Conservation (phyloP, 2,888 invertebrate species). For the Drosophila conformis region DNA sequence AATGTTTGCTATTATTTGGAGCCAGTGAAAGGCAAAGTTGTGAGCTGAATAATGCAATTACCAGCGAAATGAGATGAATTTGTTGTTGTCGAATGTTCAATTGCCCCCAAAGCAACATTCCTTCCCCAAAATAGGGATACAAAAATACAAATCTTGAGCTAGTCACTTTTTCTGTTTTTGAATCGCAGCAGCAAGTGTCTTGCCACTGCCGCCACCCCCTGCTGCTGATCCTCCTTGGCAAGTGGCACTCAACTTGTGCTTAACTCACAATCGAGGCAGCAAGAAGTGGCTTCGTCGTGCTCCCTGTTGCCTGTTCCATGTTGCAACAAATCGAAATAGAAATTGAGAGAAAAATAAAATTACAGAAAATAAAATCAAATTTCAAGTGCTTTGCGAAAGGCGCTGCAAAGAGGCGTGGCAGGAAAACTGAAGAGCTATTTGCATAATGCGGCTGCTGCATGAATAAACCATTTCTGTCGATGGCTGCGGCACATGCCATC, state of each 20-base stretch:
- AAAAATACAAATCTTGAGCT: slow-evolving; percentile 22
- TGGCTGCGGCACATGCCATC: slow-evolving; percentile 26
- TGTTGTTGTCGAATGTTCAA: slow-evolving; percentile 38
- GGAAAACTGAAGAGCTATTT: slow-evolving; percentile 62
- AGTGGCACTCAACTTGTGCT: slow-evolving; percentile 71
- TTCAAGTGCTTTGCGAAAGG: slow-evolving; percentile 67
- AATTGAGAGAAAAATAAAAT: slow-evolving; percentile 44
- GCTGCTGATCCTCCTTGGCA: slow-evolving; percentile 9
- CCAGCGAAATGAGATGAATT: slow-evolving; percentile 48
- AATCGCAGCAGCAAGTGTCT: background rate
- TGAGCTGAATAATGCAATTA: slow-evolving; percentile 56
- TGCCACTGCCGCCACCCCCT: too few species aligned
- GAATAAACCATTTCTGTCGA: slow-evolving; percentile 74
- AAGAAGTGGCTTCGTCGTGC: slow-evolving; percentile 46
- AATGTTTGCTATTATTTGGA: slow-evolving; percentile 22
- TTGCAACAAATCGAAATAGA: slow-evolving; percentile 78
- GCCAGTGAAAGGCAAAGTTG: slow-evolving; percentile 16
- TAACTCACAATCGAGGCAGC: slow-evolving; percentile 54
- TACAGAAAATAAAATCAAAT: slow-evolving; percentile 67
- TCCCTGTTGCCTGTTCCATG: slow-evolving; percentile 18
- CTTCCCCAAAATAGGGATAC: background rate
- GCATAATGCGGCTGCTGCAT: slow-evolving; percentile 79
- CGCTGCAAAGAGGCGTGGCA: slow-evolving; percentile 53
- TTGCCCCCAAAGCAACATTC: slow-evolving; percentile 34
- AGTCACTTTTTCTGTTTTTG: slow-evolving; percentile 32